Evolutionary conservation across 2,888 invertebrate genomes (phyloP), one percentile per base, ranked within the genome.

Genomic region (Smittia sp.): DNA sequence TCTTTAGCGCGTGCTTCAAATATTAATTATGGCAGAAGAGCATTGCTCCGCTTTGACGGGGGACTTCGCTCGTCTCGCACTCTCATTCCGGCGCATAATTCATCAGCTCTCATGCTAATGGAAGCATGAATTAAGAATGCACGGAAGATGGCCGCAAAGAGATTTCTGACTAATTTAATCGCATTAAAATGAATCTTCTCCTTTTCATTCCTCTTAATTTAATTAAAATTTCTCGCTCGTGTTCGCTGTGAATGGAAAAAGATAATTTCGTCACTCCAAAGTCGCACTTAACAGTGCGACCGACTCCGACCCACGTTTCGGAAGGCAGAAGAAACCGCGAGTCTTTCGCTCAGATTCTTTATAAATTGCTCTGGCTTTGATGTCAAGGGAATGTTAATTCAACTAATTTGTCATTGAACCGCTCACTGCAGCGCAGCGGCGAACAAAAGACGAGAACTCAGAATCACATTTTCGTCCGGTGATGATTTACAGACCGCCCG

Each of bases 341-440:
- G n/a, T 46, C 46, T 46, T 46, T 46, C 15, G 11, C 15, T 46
- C 46, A 6, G 46, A 46, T 46, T 46, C 46, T 46, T 2, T 13
- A 46, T 46, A 15, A 46, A 46, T 46, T 46, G 46, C 46, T 13
- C 20, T n/a, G 58, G 20, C 69, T 69, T 69, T 69, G 69, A 69
- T 69, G 69, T 69, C 69, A 52, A 52, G 69, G 69, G 25, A 54
- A 54, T 20, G 25, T 52, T 54, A 67, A 67, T 32, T 67, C 67
- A 20, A 54, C 54, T 54, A 69, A 69, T 69, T 69, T 69, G 69
- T 69, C 69, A 69, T 67, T 67, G 67, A 13, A 22, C 11, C 22
- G 18, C 22, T 58, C 58, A 58, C 18, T 58, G 15, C 18, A 22
- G 58, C 22, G 58, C 18, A 58, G 18, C n/a, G 15, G n/a, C 46